Base-by-base conservation (phyloP, 1,140 invertebrate genomes). In the Tigriopus japonicus region DNA sequence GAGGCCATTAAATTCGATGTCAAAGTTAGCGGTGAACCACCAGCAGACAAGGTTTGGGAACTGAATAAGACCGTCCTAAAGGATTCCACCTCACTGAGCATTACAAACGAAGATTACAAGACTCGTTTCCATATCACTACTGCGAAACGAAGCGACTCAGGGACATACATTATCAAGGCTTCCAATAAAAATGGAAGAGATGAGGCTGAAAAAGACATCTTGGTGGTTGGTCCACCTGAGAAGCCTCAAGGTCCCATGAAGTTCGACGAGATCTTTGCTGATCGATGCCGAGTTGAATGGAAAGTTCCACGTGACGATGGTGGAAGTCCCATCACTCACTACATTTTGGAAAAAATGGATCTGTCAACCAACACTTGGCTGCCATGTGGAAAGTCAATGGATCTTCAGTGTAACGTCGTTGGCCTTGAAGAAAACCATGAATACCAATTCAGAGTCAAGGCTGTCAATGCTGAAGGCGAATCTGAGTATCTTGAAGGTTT, bases 271-370 rank as follows among this genome's bases (percentile, higher is more conserved):
- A 78, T 95, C 21, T 88, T 86, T 0, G 91, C 87, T 68, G 86
- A 79, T 64, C 82, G 83, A 0, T 87, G 88, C 66, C 77, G 77
- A 0, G 73, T 97, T 0, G 76, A 75, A 59, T 96, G 92, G 93
- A 80, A 82, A 58, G 78, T 86, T 41, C 92, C 93, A 0, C 80
- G 81, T 65, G 81, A 81, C 66, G 91, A 97, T 72, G 91, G 91
- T 56, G 94, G 94, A 42, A 85, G 89, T 40, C 92, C 90, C 19
- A 88, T 98, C 67, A 87, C 87, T 28, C 87, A 85, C 42, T 98
- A 98, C 70, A 82, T 97, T 52, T 81, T 98, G 62, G 93, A 98
- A 74, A 95, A 93, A 78, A 93, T 92, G 69, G 91, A 97, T 69
- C 82, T 61, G 15, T 90, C 53, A 84, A 83, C 68, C 80, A 69